A percentile compares a stretch with the other conserved stretches of the same genome.
phyloP scores from a whole-genome alignment of 2,113 vertebrate species.

The Mesocricetus auratus region DNA sequence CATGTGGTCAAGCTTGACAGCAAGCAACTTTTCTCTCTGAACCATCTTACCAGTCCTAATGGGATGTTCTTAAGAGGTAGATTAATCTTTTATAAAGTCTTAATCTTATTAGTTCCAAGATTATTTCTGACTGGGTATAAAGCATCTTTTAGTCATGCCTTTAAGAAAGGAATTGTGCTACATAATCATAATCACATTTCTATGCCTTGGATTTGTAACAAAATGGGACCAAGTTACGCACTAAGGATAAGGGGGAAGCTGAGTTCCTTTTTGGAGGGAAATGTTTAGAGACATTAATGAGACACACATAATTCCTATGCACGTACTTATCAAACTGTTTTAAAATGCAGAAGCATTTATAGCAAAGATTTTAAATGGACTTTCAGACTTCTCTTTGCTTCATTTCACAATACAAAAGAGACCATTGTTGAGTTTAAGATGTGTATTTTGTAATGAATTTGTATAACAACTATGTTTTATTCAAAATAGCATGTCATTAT shows the following conservation, averaged over 20 bases:
- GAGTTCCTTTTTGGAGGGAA: neutral
- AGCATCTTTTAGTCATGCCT: neutral
- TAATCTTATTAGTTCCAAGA: neutral
- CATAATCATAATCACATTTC: neutral
- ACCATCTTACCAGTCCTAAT: neutral
- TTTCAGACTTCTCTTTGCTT: neutral
- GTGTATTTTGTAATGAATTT: conserved; percentile 3
- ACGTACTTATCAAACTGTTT: neutral
- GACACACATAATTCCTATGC: neutral
- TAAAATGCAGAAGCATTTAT: neutral
- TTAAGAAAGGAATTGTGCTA: neutral
- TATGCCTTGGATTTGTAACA: neutral
- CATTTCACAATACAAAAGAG: neutral
- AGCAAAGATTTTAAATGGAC: neutral
- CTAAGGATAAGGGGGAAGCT: too few species aligned
- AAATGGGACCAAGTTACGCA: neutral
- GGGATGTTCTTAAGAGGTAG: neutral
- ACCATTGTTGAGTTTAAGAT: neutral
- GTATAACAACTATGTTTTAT: neutral
- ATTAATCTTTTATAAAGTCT: neutral
- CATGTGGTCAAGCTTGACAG: neutral
- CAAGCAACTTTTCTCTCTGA: neutral
- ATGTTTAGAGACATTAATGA: neutral
- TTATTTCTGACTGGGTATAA: neutral
- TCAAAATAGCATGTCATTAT: neutral